phyloP scores from a whole-genome alignment of 2,113 vertebrate species.

The Meriones unguiculatus region DNA sequence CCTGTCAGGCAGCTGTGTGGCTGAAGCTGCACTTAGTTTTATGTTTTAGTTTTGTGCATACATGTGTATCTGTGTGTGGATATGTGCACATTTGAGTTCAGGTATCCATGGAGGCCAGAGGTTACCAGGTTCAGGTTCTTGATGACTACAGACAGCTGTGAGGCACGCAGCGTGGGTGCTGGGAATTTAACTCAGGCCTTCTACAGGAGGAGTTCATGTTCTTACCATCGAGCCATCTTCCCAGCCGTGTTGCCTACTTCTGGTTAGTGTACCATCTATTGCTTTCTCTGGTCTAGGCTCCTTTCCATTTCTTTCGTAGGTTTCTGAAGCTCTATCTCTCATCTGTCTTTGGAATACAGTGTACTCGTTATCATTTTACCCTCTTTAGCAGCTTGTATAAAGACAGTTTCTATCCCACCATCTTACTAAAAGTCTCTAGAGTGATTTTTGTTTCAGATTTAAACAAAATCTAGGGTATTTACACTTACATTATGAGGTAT shows the following conservation, averaged over 20 bases:
- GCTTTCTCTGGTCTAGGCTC: neutral
- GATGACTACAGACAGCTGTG: neutral
- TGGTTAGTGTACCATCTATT: neutral
- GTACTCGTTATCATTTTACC: neutral
- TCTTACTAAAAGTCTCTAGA: neutral
- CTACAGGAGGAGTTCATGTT: neutral
- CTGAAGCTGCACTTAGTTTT: neutral
- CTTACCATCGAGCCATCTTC: neutral
- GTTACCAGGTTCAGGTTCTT: neutral
- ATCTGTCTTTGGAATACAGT: neutral
- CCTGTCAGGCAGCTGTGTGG: neutral
- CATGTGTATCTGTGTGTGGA: neutral
- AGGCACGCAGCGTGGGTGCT: neutral
- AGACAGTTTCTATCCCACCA: neutral
- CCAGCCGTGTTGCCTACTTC: neutral
- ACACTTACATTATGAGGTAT: neutral
- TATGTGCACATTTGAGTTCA: neutral
- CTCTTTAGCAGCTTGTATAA: neutral
- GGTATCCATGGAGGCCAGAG: neutral
- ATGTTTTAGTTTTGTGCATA: neutral
- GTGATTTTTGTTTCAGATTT: neutral
- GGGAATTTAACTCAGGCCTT: neutral
- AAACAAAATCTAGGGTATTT: neutral
- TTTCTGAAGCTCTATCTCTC: neutral
- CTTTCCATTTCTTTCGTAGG: neutral